phyloP scores from a whole-genome alignment of 2,113 vertebrate species.

The Ailuropoda melanoleuca region DNA sequence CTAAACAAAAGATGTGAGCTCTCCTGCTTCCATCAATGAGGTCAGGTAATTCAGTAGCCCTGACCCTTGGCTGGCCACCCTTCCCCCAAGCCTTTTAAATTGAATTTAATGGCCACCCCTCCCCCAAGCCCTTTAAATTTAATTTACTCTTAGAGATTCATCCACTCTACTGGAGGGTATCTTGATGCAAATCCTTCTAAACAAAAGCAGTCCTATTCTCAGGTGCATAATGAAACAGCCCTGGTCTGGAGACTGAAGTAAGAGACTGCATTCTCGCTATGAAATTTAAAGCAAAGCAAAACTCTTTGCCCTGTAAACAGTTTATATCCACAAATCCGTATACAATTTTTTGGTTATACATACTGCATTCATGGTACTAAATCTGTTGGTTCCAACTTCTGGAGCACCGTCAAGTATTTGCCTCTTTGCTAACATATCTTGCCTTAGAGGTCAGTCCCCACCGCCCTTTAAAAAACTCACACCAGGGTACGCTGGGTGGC shows the following conservation, averaged over 20 bases:
- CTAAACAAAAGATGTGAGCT: conserved; percentile 8
- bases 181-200: neutral
- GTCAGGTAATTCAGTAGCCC: neutral
- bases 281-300: neutral
- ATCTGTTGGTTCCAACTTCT: neutral
- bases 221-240: neutral
- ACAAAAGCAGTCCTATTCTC: neutral
- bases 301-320: neutral
- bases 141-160: neutral
- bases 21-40: neutral
- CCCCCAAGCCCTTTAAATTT: neutral
- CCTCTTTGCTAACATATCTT: neutral
- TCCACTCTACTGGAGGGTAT: too few relatives aligned
- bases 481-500: too few relatives aligned
- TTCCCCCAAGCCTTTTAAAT: neutral
- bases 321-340: neutral
- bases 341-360: neutral
- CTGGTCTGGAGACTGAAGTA: neutral
- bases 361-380: neutral
- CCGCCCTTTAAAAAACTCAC: neutral
- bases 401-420: neutral
- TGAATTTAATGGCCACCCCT: neutral
- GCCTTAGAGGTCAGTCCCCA: neutral
- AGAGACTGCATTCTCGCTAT: neutral
- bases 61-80: neutral